Conservation (phyloP, 1,140 invertebrate species). For the Gryllus bimaculatus region DNA sequence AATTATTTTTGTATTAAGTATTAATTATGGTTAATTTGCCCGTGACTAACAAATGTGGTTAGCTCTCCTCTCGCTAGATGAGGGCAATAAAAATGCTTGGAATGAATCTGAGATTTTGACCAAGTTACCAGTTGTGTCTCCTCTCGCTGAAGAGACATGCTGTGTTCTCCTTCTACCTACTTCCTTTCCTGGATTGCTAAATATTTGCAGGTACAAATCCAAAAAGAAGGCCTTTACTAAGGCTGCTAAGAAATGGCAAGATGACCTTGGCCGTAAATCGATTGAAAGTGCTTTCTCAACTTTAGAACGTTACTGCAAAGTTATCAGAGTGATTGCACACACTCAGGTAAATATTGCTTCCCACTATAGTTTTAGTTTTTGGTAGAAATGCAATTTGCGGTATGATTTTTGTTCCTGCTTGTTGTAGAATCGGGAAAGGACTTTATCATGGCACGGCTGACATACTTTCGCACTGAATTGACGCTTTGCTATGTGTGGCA, state of each 20-base stretch:
- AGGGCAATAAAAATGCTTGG: conserved; percentile 25
- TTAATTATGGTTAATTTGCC: no score
- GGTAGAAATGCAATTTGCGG: no score
- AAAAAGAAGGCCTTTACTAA: conserved; percentile 99
- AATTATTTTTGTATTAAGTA: no score
- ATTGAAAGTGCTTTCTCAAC: conserved; percentile 95
- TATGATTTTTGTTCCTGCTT: no score
- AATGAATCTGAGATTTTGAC: background rate
- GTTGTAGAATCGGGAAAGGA: no score
- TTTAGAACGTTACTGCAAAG: conserved; percentile 97
- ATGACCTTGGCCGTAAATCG: conserved; percentile 89
- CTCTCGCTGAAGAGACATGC: conserved; percentile 28
- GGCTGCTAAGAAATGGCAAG: conserved; percentile 96
- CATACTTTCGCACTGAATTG: no score
- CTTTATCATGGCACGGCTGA: no score
- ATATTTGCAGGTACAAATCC: conserved; percentile 82
- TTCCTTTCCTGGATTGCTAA: background rate
- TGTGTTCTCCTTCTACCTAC: background rate
- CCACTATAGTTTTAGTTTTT: no score
- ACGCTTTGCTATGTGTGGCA: no score
- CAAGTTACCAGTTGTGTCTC: conserved; percentile 35
- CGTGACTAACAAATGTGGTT: no score
- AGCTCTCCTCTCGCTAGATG: conserved; percentile 34
- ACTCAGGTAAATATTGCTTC: no score
- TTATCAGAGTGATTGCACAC: conserved; percentile 92